Conservation (phyloP, 2,797 vertebrate species). For the Centroberyx gerrardi region DNA sequence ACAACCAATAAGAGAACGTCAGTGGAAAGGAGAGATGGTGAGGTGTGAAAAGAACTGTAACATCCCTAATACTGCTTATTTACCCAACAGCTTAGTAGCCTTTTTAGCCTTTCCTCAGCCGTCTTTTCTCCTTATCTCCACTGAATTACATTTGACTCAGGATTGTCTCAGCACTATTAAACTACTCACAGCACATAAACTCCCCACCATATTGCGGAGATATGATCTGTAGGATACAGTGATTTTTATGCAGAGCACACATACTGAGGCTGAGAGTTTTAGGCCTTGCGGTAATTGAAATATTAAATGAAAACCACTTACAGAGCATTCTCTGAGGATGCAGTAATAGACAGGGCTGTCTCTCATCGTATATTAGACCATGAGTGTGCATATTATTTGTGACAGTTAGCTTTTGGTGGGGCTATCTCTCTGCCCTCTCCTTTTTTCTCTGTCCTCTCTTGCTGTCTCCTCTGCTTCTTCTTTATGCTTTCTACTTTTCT, state of each 20-base stretch:
- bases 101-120: constrained; percentile 8
- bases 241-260: constrained; percentile 50
- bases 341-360: constrained; percentile 51
- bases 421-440: constrained; percentile 31
- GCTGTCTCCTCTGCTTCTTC: background rate
- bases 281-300: constrained; percentile 70
- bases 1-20: constrained; percentile 2
- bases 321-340: constrained; percentile 58
- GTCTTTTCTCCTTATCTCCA: constrained; percentile 1
- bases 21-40: constrained; percentile 1
- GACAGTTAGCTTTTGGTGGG: constrained; percentile 46
- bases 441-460: constrained; percentile 5
- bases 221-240: constrained; percentile 49
- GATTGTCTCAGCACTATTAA: constrained; percentile 37
- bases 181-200: constrained; percentile 39
- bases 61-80: constrained; percentile 18
- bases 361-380: constrained; percentile 37
- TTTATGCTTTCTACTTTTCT: background rate
- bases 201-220: constrained; percentile 29
- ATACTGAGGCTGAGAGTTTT: constrained; percentile 36
- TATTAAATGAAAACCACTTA: constrained; percentile 73
- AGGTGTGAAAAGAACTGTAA: constrained; percentile 1
- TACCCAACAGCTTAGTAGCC: constrained; percentile 11
- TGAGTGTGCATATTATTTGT: constrained; percentile 59
- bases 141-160: constrained; percentile 30